phyloP scores from a whole-genome alignment of 2,888 invertebrate species.

The Linnaemya vulpina region DNA sequence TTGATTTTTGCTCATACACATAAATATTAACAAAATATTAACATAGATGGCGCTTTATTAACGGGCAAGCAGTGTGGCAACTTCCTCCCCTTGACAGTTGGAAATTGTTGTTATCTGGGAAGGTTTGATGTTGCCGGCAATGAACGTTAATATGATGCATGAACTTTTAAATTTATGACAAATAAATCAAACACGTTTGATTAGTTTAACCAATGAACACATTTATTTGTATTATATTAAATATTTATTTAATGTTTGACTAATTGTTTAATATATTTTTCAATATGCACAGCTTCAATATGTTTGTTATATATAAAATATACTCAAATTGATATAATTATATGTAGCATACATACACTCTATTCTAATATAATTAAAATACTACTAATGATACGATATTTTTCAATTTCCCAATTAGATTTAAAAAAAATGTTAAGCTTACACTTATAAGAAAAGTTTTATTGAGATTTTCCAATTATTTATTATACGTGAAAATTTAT shows the following conservation, averaged over 20 bases:
- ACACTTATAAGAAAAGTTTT: background rate
- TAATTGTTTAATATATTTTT: constrained; percentile 10
- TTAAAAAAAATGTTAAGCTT: constrained; percentile 3
- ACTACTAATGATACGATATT: constrained; percentile 35
- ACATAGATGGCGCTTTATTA: constrained; percentile 54
- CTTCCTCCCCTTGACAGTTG: background rate
- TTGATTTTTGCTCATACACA: constrained; percentile 79
- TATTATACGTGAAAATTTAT: constrained; percentile 16
- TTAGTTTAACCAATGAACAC: constrained; percentile 62
- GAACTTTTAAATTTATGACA: background rate
- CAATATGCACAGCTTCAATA: constrained; percentile 61
- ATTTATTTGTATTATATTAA: constrained; percentile 63
- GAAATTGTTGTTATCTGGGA: background rate
- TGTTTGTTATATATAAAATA: constrained; percentile 32
- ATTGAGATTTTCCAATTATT: constrained; percentile 10
- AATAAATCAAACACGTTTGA: background rate
- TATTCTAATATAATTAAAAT: constrained; percentile 17
- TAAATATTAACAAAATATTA: background rate
- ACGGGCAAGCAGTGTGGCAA: constrained; percentile 10
- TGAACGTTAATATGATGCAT: constrained; percentile 4
- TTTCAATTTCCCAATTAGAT: constrained; percentile 28
- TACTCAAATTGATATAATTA: constrained; percentile 15
- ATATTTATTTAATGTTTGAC: constrained; percentile 56
- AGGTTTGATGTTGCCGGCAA: background rate
- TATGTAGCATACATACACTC: constrained; percentile 21